phyloP scores from a whole-genome alignment of 2,888 invertebrate species.

The Nomada fucata region DNA sequence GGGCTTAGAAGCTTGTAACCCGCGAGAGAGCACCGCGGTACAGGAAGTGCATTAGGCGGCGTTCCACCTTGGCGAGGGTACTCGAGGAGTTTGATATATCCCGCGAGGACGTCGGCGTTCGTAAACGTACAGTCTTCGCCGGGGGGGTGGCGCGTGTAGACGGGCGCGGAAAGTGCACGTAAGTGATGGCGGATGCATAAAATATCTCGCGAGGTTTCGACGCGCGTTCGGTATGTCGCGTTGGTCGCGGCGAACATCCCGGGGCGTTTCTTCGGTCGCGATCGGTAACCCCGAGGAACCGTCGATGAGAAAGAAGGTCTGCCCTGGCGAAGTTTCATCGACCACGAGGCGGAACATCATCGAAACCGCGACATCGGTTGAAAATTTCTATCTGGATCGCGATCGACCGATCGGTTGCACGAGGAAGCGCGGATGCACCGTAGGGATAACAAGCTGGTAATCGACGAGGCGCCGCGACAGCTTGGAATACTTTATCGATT shows the following conservation, averaged over 20 bases:
- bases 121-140: constrained; percentile 49
- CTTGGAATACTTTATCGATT: constrained; percentile 51
- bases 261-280: neutral
- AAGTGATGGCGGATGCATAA: constrained; percentile 61
- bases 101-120: constrained; percentile 53
- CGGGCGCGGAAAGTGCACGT: constrained; percentile 40
- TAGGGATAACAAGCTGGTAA: constrained; percentile 45
- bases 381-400: constrained; percentile 41
- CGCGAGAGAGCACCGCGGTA: constrained; percentile 51
- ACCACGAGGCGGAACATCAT: neutral
- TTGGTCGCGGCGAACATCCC: neutral
- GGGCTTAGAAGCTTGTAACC: constrained; percentile 63
- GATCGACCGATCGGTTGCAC: neutral
- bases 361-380: neutral
- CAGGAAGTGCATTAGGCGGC: constrained; percentile 76
- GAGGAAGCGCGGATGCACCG: constrained; percentile 15
- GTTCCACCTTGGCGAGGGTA: constrained; percentile 64
- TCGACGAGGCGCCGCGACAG: constrained; percentile 11
- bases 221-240: constrained; percentile 49
- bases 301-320: neutral
- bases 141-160: constrained; percentile 15
- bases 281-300: neutral
- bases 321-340: too few relatives aligned
- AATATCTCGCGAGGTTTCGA: constrained; percentile 58
- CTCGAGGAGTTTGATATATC: constrained; percentile 66